Base-by-base conservation (phyloP, 2,888 invertebrate genomes). In the Merodon equestris region DNA sequence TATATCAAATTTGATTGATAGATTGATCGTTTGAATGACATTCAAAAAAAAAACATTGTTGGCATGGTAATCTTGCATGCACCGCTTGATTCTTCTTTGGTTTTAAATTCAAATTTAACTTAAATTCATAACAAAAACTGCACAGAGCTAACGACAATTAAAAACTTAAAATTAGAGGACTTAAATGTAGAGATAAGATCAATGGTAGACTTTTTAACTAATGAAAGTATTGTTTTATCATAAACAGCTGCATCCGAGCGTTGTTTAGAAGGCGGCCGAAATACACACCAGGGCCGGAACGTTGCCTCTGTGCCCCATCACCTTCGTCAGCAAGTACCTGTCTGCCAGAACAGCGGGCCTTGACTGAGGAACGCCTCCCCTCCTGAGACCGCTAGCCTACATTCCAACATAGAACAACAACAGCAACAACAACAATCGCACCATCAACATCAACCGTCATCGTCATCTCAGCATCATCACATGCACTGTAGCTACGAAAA, bases 161-260 rank as follows among this genome's bases (percentile, higher is more conserved):
- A 40, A 40, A 3, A 27, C 7, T 27, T 27, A 2, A n/a, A 27
- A 27, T 27, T 40, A 40, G 3, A 40, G 10, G 3, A 3, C n/a
- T 40, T 40, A 40, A 40, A 40, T 40, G n/a, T 40, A 36, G 1
- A 42, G 36, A 48, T 18, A 63, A 1, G n/a, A 50, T 27, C 27
- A 27, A 27, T 4, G 27, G 27, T 27, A 27, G 27, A 7, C 7
- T 9, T 40, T 40, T 68, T 58, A 56, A 56, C 63, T 75, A 57
- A 73, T 53, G 60, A 53, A 54, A 67, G 42, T 68, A 58, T 74
- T 36, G 48, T 63, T 54, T 53, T 63, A 53, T 34, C 81, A 77
- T 82, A 68, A 90, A 87, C 90, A 93, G 91, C 94, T 93, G 95
- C 95, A 90, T 96, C 95, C 90, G 96, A 96, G 91, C 94, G 93